A percentile compares a stretch with the other conserved stretches of the same genome.
Conservation (phyloP, 2,888 invertebrate genomes). For the Catocala fraxini region DNA sequence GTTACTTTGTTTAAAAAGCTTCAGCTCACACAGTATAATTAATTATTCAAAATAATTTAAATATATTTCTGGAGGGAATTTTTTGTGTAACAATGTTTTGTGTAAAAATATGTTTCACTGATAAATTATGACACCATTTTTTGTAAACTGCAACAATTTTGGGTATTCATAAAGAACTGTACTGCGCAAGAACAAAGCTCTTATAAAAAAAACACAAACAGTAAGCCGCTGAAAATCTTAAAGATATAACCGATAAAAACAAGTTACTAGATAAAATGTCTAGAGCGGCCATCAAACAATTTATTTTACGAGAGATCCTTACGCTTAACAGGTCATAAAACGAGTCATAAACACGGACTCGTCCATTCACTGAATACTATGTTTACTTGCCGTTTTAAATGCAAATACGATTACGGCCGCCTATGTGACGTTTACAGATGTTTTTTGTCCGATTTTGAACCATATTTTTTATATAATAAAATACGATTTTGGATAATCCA, state of each 20-base stretch:
- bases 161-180: neutral
- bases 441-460: conserved; percentile 56
- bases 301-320: conserved; percentile 84
- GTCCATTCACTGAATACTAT: conserved; percentile 83
- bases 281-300: conserved; percentile 72
- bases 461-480: conserved; percentile 49
- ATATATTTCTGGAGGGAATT: no score
- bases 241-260: conserved; percentile 58
- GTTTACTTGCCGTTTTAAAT: conserved; percentile 85
- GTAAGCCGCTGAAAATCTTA: conserved; percentile 35
- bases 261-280: conserved; percentile 49
- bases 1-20: conserved; percentile 8
- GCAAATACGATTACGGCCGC: conserved; percentile 77
- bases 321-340: conserved; percentile 85
- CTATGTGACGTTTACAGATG: conserved; percentile 68
- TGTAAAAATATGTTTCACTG: no score
- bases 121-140: no score
- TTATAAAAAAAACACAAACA: neutral
- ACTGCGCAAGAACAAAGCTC: neutral
- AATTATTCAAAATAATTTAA: no score
- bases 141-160: no score
- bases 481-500: conserved; percentile 43
- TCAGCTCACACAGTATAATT: conserved; percentile 13
- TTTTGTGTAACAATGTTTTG: no score
- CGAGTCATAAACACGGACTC: conserved; percentile 79